Evolutionary conservation across 2,888 invertebrate genomes (phyloP).

Genomic region (Agrochola litura): DNA sequence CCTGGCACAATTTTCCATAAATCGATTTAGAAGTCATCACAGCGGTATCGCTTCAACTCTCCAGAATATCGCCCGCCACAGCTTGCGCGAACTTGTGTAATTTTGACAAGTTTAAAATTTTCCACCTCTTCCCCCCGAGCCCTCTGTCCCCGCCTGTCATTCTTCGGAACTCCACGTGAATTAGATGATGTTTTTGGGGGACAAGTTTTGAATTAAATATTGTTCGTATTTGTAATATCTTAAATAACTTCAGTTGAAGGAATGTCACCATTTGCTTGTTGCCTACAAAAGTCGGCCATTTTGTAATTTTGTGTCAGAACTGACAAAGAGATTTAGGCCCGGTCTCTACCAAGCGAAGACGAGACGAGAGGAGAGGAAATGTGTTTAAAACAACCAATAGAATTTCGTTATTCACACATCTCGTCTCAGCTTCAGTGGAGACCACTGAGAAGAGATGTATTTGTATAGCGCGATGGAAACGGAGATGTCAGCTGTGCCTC

Average conservation of each 20-base stretch:
- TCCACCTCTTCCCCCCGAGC: slow-evolving; percentile 11
- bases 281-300: background rate
- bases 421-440: too few relatives aligned
- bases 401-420: too few relatives aligned
- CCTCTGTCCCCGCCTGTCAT: slow-evolving; percentile 60
- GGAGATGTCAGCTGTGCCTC: too few relatives aligned
- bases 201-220: slow-evolving; percentile 59
- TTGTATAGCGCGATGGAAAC: too few relatives aligned
- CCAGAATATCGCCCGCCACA: slow-evolving; percentile 57
- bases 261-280: slow-evolving; percentile 4
- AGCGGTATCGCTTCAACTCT: slow-evolving; percentile 20
- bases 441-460: too few relatives aligned
- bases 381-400: too few relatives aligned
- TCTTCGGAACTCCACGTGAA: slow-evolving; percentile 66
- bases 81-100: slow-evolving; percentile 66
- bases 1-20: background rate
- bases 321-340: background rate
- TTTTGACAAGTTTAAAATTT: slow-evolving; percentile 70
- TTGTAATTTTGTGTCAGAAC: background rate
- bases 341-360: too few relatives aligned
- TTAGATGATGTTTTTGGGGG: slow-evolving; percentile 60
- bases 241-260: slow-evolving; percentile 32
- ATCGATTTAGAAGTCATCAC: background rate
- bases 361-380: too few relatives aligned
- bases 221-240: slow-evolving; percentile 57